phyloP scores from a whole-genome alignment of 2,888 invertebrate species.

The Heteropelma amictum region DNA sequence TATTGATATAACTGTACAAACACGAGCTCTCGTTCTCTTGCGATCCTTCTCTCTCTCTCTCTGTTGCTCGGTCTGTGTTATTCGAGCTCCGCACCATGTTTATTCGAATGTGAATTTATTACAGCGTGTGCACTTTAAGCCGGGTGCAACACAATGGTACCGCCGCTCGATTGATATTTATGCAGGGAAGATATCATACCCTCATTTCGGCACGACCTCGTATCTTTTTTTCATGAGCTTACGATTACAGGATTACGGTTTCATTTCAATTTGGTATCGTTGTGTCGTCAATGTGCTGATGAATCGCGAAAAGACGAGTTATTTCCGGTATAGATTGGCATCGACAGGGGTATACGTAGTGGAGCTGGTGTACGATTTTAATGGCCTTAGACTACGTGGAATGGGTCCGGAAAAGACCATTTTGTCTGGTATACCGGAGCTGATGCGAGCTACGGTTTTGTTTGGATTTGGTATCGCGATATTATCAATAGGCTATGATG shows the following conservation, averaged over 20 bases:
- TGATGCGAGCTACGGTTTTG: no score
- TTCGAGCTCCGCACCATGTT: conserved; percentile 53
- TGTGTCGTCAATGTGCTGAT: not conserved
- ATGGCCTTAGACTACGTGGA: no score
- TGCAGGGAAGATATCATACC: conserved; percentile 26
- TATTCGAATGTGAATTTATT: conserved; percentile 62
- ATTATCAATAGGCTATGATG: no score
- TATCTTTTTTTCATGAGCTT: conserved; percentile 34
- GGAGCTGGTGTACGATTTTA: no score
- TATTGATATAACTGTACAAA: conserved; percentile 63
- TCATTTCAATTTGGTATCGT: conserved; percentile 1
- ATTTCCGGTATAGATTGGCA: no score
- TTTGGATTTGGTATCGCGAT: no score
- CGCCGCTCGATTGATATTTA: conserved; percentile 17
- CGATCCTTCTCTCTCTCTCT: conserved; percentile 18
- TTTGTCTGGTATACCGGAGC: no score
- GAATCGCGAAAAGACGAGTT: not conserved
- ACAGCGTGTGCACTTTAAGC: conserved; percentile 58
- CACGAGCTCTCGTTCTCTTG: conserved; percentile 41
- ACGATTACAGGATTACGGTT: conserved; percentile 5
- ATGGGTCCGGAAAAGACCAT: no score
- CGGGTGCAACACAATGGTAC: conserved; percentile 53
- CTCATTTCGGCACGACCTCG: conserved; percentile 36
- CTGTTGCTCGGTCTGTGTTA: conserved; percentile 3
- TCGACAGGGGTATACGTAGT: no score